phyloP scores from a whole-genome alignment of 1,140 invertebrate genomes.

The Aethina tumida region DNA sequence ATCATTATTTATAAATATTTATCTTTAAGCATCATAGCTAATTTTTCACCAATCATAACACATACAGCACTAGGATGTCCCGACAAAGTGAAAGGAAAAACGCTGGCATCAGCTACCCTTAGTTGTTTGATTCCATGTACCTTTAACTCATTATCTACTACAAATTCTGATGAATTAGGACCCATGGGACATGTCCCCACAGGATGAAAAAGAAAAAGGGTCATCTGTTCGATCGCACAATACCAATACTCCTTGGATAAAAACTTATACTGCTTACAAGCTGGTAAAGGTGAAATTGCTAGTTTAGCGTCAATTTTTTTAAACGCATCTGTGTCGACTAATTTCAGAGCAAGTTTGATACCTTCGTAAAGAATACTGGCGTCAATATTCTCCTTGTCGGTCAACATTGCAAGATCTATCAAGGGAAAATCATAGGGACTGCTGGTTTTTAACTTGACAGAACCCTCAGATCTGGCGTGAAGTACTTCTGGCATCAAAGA shows the following conservation, averaged over 20 bases:
- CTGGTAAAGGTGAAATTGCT: constrained; percentile 11
- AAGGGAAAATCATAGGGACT: constrained; percentile 53
- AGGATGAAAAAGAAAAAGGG: constrained; percentile 26
- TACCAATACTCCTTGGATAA: constrained; percentile 26
- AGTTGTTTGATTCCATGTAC: constrained; percentile 41
- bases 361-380: constrained; percentile 42
- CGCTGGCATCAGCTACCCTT: constrained; percentile 60
- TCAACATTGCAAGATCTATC: constrained; percentile 56
- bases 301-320: constrained; percentile 31
- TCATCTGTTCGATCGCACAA: constrained; percentile 24
- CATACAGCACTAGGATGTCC: constrained; percentile 62
- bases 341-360: constrained; percentile 37
- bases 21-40: constrained; percentile 61
- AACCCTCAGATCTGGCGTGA: constrained; percentile 52
- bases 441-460: constrained; percentile 41
- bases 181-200: constrained; percentile 32
- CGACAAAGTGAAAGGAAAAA: constrained; percentile 56
- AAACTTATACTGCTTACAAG: constrained; percentile 26
- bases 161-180: constrained; percentile 5
- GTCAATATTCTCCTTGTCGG: constrained; percentile 41
- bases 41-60: constrained; percentile 79
- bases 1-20: too few relatives aligned
- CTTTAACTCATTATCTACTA: constrained; percentile 39
- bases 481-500: constrained; percentile 55
- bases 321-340: constrained; percentile 41